Evolutionary conservation across 2,797 vertebrate genomes (phyloP), one percentile per base, ranked within the genome.

Genomic region (Limosa lapponica): DNA sequence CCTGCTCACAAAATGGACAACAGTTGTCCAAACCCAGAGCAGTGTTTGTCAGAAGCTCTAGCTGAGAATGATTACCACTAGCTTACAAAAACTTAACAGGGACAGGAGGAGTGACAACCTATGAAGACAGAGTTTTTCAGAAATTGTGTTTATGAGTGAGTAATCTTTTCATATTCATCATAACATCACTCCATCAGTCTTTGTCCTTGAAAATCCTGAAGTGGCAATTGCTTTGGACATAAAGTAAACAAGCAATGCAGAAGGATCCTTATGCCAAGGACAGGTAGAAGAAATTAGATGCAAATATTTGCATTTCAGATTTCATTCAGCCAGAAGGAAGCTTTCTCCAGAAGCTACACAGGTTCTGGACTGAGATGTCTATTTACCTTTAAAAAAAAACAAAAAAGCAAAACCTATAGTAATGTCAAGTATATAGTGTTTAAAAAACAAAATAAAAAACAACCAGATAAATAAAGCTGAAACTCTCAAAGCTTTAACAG

Each of bases 291-390:
- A 91, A 82, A 92, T 82, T 59, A 79, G 39, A 94, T 95, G 90
- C 66, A 93, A 93, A 94, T 92, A 87, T 87, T 95, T 94, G 51
- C 80, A 82, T 59, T 89, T 92, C 32, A 80, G 44, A 82, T 92
- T 88, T 96, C 66, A 79, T 82, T 95, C 78, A 85, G 43, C 48
- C 25, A 80, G 51, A 62, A 73, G 22, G 10, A 95, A 73, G 28
- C 11, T 87, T 95, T 75, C 71, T 77, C 30, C n/a, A 90, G 66
- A 70, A 93, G 44, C 37, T 44, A 28, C 23, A 13, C 22, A 34
- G 25, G 8, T 93, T 92, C 58, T 94, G 46, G 69, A 81, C 8
- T 16, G 27, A 74, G 23, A 30, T 49, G 17, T 58, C 52, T 83
- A 8, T 70, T 88, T 88, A 24, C 10, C 27, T 64, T 74, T 16